These are phyloP conservation scores for Sphenopsis melanotis DNA, from an alignment of 2,797 vertebrate genomes.

Conservation along the genomic window DNA sequence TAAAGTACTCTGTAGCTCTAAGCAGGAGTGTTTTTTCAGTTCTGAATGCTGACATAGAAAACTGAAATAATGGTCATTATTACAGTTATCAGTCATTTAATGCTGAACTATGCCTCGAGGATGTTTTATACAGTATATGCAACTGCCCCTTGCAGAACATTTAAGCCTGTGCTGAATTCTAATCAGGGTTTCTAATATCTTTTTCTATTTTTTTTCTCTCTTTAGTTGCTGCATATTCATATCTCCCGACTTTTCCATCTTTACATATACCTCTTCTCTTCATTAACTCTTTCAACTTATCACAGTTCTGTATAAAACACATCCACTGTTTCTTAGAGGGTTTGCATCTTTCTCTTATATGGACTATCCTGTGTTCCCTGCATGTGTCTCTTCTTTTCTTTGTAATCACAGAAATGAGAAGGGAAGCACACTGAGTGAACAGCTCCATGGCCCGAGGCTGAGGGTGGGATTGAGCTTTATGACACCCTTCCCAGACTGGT, in stretches of 20 bases:
- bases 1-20: not conserved
- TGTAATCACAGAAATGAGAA: not conserved
- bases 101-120: not conserved
- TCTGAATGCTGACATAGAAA: not conserved
- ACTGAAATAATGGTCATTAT: constrained; percentile 20
- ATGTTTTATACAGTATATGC: not conserved
- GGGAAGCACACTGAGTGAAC: not conserved
- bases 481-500: not conserved
- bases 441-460: not conserved
- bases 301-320: not conserved
- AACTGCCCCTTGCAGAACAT: not conserved
- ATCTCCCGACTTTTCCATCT: not conserved
- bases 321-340: not conserved
- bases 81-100: not conserved
- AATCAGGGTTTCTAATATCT: not conserved
- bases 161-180: not conserved
- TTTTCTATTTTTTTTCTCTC: not conserved
- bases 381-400: fast-evolving
- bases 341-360: not conserved
- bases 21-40: not conserved
- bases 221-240: not conserved
- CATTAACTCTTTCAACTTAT: not conserved
- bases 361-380: not conserved
- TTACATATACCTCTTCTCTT: not conserved
- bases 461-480: not conserved